These are phyloP conservation scores for Ateles fusciceps DNA, from an alignment of 2,797 vertebrate genomes.

Conservation along the genomic window DNA sequence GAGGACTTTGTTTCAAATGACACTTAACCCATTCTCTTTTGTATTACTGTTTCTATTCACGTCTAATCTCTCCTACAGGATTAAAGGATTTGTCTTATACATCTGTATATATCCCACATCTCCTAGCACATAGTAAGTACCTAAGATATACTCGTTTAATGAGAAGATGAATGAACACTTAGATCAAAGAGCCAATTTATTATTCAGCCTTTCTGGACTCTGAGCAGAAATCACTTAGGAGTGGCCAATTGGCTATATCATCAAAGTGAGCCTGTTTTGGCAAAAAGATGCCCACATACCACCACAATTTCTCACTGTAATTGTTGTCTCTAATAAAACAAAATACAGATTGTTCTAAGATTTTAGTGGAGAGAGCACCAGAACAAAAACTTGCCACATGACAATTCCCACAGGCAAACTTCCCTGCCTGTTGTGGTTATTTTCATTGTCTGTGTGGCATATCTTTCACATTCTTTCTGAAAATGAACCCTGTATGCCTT, in stretches of 20 bases:
- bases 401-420: neutral
- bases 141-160: neutral
- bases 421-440: neutral
- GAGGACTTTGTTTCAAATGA: neutral
- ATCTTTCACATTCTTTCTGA: neutral
- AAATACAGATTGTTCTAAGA: neutral
- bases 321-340: conserved; percentile 25
- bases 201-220: conserved; percentile 16
- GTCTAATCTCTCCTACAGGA: neutral
- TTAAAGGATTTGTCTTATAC: neutral
- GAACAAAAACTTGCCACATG: neutral
- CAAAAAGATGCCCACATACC: neutral
- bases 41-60: neutral
- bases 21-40: neutral
- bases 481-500: neutral
- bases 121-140: neutral
- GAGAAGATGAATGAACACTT: neutral
- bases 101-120: neutral
- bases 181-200: conserved; percentile 25
- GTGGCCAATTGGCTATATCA: neutral
- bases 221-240: neutral
- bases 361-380: neutral
- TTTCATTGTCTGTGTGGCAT: neutral
- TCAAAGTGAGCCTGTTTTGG: conserved; percentile 34
- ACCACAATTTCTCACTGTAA: conserved; percentile 26